Base-by-base conservation (phyloP, 2,797 vertebrate species). In the Onychomys leucogaster region DNA sequence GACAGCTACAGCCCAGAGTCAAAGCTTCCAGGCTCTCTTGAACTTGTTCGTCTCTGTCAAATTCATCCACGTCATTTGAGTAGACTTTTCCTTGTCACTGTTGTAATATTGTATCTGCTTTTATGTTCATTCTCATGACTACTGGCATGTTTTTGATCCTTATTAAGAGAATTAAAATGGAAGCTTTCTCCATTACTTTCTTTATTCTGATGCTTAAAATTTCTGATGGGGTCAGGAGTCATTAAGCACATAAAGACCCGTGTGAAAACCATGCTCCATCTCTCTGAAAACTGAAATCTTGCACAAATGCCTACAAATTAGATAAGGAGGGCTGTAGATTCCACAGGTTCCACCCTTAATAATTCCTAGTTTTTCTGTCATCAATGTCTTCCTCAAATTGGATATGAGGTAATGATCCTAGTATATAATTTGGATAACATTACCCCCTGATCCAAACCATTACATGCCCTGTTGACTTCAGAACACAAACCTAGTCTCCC, bases 271-370 rank as follows among this genome's bases (percentile, higher is more conserved):
- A 25, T 17, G 9, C 11, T 29, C 52, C 11, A 6, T 84, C 61
- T 94, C 90, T 90, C 90, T 57, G n/a, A 89, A 94, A 93, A 82
- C 5, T 13, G 21, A 90, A 91, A 25, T 17, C 81, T 90, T 63
- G 0, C 19, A n/a, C 17, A 94, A 63, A 90, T 46, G 57, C 57
- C 94, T 78, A 2, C 67, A 83, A 5, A 34, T 75, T 73, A 93
- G 49, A 80, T 87, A 77, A 63, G 41, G 61, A 89, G 27, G 11
- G 1, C 3, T 90, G 0, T 34, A 12, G 77, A 55, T 92, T 94
- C 57, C 80, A 73, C 10, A 12, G 73, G 52, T 13, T 75, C 52
- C 65, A 52, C 71, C 32, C 61, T 67, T 90, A 84, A 49, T 63
- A 78, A 43, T 13, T 2, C 29, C n/a, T 90, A 83, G 65, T 52